Conservation (phyloP, 2,113 vertebrate species). For the Electrona antarctica region DNA sequence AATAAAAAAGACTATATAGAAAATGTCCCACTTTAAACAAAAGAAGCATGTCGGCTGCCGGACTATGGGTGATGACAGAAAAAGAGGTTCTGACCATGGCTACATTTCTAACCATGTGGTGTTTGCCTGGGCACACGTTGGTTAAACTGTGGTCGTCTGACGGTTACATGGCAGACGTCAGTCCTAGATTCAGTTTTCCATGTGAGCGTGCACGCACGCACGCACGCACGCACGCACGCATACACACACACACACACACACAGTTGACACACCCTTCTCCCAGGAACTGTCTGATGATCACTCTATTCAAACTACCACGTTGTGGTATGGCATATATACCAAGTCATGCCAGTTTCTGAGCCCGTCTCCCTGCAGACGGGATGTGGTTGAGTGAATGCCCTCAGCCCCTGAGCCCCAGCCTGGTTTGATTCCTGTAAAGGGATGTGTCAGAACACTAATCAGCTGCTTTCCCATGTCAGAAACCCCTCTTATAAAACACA, state of each 20-base stretch:
- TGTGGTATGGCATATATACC: conserved; percentile 28
- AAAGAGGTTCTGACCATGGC: conserved; percentile 27
- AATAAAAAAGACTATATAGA: no score
- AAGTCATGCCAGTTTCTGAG: conserved; percentile 40
- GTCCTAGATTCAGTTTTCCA: conserved; percentile 30
- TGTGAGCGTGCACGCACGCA: conserved; percentile 1
- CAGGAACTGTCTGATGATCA: conserved; percentile 44
- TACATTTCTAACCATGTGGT: conserved; percentile 21
- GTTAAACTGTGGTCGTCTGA: conserved; percentile 68
- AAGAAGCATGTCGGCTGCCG: no score
- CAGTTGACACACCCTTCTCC: conserved; percentile 33
- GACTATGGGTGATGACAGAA: conserved; percentile 35
- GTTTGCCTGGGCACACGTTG: conserved; percentile 58
- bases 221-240: conserved; percentile 14
- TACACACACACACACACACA: conserved; percentile 7
- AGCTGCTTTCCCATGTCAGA: conserved; percentile 28
- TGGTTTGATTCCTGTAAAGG: conserved; percentile 60
- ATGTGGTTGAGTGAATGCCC: conserved; percentile 62
- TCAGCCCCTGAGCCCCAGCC: conserved; percentile 40
- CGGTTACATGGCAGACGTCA: conserved; percentile 48
- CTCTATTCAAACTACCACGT: conserved; percentile 32
- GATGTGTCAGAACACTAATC: conserved; percentile 63
- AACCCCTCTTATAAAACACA: conserved; percentile 58
- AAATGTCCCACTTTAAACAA: no score
- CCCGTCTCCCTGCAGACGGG: conserved; percentile 46